Evolutionary conservation across 37 sponge, comb jelly and placozoan genomes (phyloP), one percentile per base, ranked within the genome.

Genomic region (Beroe ovata): DNA sequence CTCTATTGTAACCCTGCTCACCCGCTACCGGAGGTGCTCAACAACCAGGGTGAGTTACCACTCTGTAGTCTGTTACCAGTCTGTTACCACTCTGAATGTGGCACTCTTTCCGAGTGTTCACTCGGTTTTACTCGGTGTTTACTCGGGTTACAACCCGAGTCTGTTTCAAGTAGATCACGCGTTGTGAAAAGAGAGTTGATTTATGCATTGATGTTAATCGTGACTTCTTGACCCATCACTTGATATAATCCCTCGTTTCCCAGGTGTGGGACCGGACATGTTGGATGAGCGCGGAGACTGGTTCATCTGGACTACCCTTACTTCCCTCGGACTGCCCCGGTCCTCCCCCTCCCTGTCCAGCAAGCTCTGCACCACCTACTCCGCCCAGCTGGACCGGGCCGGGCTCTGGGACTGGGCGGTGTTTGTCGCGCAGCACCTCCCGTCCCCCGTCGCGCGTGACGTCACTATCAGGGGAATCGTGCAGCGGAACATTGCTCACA

Each of bases 1-100:
- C 22, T 77, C 4, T 77, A 77, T 54, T 77, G 84, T 35, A 77
- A 77, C 47, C 84, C 84, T n/a, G 84, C 84, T n/a, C 38, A 77
- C 84, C 84, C 84, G 16, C 84, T 77, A 16, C 23, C 84, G 1
- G 54, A 77, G 14, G 84, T 77, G 4, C 84, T 77, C 42, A 42
- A 40, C 54, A 77, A 77, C 84, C 84, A 77, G 23, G 84, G 84
- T 42, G n/a, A n/a, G n/a, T n/a, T n/a, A n/a, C n/a, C n/a, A n/a
- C n/a, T n/a, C n/a, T n/a, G n/a, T n/a, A n/a, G n/a, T n/a, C n/a
- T n/a, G n/a, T n/a, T n/a, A n/a, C n/a, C n/a, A n/a, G n/a, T n/a
- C n/a, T n/a, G n/a, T n/a, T n/a, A n/a, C n/a, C n/a, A n/a, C n/a
- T n/a, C n/a, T n/a, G n/a, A n/a, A n/a, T n/a, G n/a, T n/a, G n/a